Conservation (phyloP, 2,797 vertebrate genomes). For the Nannoperca australis region DNA sequence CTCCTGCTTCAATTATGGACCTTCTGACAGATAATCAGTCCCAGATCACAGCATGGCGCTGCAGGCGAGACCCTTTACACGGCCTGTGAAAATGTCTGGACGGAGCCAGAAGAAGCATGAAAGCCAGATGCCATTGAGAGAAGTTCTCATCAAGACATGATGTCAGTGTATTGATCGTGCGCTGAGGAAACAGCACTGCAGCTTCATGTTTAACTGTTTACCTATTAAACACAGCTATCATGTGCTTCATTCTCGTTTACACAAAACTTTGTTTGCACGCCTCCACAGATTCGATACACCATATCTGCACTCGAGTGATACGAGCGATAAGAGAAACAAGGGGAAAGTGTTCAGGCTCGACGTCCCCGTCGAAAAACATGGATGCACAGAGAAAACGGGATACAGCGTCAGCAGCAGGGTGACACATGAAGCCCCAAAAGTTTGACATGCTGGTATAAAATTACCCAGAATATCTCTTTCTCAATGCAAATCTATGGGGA, state of each 20-base stretch:
- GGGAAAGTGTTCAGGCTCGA: not conserved
- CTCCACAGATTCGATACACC: conserved; percentile 1
- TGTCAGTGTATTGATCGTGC: not conserved
- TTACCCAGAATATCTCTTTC: no score
- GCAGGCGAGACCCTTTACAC: not conserved
- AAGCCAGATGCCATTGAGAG: not conserved
- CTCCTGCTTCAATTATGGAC: conserved; percentile 6
- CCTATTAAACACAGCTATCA: conserved; percentile 23
- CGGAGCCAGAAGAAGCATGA: not conserved
- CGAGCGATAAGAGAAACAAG: not conserved
- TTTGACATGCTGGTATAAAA: no score
- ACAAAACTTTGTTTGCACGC: conserved; percentile 35
- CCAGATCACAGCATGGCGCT: conserved; percentile 27
- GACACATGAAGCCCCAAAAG: no score
- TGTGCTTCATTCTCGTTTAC: conserved; percentile 24
- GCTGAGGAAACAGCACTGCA: not conserved
- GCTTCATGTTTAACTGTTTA: not conserved
- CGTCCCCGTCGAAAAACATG: not conserved
- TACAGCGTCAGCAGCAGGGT: no score
- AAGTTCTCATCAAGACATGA: not conserved
- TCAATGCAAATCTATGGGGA: no score
- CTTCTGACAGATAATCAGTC: conserved; percentile 16
- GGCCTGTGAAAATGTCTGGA: not conserved
- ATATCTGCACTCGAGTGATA: conserved; percentile 30
- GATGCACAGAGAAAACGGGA: no score